Base-by-base conservation (phyloP, 2,113 vertebrate genomes). In the Solea solea region DNA sequence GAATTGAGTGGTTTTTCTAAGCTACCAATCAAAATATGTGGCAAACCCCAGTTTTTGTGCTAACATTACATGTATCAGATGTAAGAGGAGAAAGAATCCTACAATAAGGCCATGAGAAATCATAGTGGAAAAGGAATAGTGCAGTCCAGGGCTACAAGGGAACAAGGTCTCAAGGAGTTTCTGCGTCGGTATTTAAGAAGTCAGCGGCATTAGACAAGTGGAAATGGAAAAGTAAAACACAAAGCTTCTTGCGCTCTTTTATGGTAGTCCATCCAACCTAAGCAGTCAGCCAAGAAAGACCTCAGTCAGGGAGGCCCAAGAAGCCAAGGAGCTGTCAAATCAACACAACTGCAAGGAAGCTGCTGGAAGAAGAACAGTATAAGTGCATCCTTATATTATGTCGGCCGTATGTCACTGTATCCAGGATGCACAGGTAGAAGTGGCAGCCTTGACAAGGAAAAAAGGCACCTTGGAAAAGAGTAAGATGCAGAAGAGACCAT, bases 281-380 rank as follows among this genome's bases (percentile, higher is more conserved):
- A 72, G 45, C 76, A 59, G 45, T 14, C 45, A 8, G 62, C 68
- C 76, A 66, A 74, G 40, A 65, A 69, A 82, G 72, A 57, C 54
- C 50, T 71, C 40, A 66, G 52, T 58, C 53, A 70, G 56, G 50
- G 72, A 67, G 46, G 49, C 63, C 50, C 41, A 76, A 82, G 65
- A 76, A 39, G 27, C 65, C 39, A 61, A 56, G n/a, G 44, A 69
- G 49, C 50, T 66, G 51, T 76, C 64, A 80, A 55, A 27, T 8
- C 16, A 28, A 71, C 61, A 72, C 64, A 54, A 45, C 70, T 75
- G 70, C 12, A 10, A 16, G 34, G 21, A 21, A 21, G 42, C 60
- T 55, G 25, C 21, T 21, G 10, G 1, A 14, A 61, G 49, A 3
- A 3, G 64, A 76, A 49, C 56, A 65, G 53, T 53, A 83, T 44